Evolutionary conservation across 2,797 vertebrate genomes (phyloP).

Genomic region (Sebastes diaconus): DNA sequence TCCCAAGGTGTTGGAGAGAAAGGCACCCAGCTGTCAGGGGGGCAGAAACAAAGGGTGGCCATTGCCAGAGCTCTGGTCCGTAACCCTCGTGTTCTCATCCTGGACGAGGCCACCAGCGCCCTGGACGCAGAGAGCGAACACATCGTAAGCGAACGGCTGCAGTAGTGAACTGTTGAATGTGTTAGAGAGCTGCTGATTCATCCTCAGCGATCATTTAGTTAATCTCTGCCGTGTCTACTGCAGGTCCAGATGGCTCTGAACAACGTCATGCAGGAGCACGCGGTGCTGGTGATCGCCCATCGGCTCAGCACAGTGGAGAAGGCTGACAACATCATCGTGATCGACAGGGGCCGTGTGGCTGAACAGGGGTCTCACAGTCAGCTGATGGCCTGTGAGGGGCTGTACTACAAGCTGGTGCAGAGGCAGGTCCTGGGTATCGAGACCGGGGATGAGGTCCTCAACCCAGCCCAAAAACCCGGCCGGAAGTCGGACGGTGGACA

Average conservation of each 20-base stretch:
- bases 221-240: not conserved
- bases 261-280: constrained; percentile 84
- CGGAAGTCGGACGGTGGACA: constrained; percentile 4
- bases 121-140: constrained; percentile 95
- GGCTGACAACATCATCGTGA: constrained; percentile 73
- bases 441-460: constrained; percentile 51
- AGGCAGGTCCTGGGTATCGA: constrained; percentile 89
- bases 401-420: constrained; percentile 93
- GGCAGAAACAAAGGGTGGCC: constrained; percentile 96
- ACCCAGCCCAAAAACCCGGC: not conserved
- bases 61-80: constrained; percentile 94
- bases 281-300: constrained; percentile 92
- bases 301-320: constrained; percentile 96
- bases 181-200: not conserved
- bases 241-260: constrained; percentile 95
- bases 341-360: constrained; percentile 83
- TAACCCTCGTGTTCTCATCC: constrained; percentile 88
- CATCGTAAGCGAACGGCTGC: constrained; percentile 79
- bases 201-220: not conserved
- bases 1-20: constrained; percentile 91
- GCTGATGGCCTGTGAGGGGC: constrained; percentile 89
- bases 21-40: constrained; percentile 93
- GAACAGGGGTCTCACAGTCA: constrained; percentile 91
- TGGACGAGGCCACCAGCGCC: constrained; percentile 96
- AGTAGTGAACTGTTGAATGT: not conserved